A percentile compares a stretch with the other conserved stretches of the same genome.
Evolutionary conservation across 2,888 invertebrate species (phyloP).

Genomic region (Scaeva pyrastri): DNA sequence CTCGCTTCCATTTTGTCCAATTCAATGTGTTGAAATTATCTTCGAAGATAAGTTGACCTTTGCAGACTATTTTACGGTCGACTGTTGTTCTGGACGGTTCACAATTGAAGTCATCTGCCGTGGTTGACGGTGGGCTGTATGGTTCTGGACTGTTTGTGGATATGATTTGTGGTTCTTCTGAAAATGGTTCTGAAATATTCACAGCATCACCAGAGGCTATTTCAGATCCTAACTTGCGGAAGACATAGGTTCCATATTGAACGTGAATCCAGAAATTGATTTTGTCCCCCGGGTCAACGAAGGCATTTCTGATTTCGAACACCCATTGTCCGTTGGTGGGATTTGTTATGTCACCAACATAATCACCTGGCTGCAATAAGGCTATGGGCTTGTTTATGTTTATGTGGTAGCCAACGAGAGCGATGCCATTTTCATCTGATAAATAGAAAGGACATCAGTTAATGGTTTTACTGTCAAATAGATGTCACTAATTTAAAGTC

Average conservation of each 20-base stretch:
- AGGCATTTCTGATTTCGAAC: conserved; percentile 84
- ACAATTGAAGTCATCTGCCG: not conserved
- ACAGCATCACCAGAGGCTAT: conserved; percentile 14
- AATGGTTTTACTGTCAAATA: not conserved
- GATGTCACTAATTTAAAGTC: no score
- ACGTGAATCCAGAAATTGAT: conserved; percentile 87
- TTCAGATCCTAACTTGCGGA: conserved; percentile 36
- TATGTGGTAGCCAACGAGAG: conserved; percentile 87
- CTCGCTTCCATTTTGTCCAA: conserved; percentile 85
- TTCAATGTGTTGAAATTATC: conserved; percentile 86
- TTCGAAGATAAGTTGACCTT: conserved; percentile 86
- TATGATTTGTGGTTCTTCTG: not conserved
- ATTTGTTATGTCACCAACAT: conserved; percentile 84
- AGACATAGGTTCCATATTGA: conserved; percentile 46
- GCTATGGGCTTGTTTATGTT: conserved; percentile 86
- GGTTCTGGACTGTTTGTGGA: not conserved
- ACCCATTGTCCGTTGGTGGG: conserved; percentile 85
- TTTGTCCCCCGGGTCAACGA: conserved; percentile 85
- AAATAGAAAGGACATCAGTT: not conserved
- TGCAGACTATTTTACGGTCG: conserved; percentile 81
- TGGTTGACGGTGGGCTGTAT: not conserved
- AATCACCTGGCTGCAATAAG: conserved; percentile 85
- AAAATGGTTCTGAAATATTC: not conserved
- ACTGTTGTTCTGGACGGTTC: conserved; percentile 21
- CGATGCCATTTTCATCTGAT: conserved; percentile 81